Evolutionary conservation across 2,888 invertebrate genomes (phyloP).

Genomic region (Stenodema calcarata): DNA sequence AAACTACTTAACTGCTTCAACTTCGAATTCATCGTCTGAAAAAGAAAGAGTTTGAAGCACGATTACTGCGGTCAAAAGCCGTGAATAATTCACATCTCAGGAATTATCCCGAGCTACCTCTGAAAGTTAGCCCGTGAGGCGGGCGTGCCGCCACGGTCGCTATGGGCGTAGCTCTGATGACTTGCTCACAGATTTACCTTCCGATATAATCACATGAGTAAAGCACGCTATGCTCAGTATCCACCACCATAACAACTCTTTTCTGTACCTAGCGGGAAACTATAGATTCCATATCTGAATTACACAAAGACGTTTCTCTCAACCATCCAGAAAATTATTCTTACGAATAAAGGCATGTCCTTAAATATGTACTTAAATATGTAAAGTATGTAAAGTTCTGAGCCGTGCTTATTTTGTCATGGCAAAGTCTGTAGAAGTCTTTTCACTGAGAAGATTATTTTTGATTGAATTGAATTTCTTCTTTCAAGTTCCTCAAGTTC

Average conservation of each 20-base stretch:
- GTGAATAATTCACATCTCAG: slow-evolving; percentile 1
- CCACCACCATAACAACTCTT: background rate
- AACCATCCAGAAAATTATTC: no score
- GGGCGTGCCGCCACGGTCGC: background rate
- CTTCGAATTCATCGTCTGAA: background rate
- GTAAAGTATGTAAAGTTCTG: no score
- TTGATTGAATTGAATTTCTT: no score
- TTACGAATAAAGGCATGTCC: no score
- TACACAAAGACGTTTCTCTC: no score
- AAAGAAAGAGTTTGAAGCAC: background rate
- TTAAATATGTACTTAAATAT: no score
- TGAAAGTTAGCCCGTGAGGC: background rate
- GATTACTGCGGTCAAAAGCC: background rate
- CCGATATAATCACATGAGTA: background rate
- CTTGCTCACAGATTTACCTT: background rate
- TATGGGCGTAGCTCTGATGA: background rate
- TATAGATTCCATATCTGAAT: no score
- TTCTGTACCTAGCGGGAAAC: background rate
- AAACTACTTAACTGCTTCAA: background rate
- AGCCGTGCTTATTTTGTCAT: no score
- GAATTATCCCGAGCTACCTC: background rate
- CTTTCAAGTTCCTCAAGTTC: no score
- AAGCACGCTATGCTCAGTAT: background rate
- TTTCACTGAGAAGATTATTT: no score
- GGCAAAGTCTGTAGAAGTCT: no score